These are phyloP conservation scores for Danio albolineatus DNA, from an alignment of 2,797 vertebrate species.

Conservation along the genomic window DNA sequence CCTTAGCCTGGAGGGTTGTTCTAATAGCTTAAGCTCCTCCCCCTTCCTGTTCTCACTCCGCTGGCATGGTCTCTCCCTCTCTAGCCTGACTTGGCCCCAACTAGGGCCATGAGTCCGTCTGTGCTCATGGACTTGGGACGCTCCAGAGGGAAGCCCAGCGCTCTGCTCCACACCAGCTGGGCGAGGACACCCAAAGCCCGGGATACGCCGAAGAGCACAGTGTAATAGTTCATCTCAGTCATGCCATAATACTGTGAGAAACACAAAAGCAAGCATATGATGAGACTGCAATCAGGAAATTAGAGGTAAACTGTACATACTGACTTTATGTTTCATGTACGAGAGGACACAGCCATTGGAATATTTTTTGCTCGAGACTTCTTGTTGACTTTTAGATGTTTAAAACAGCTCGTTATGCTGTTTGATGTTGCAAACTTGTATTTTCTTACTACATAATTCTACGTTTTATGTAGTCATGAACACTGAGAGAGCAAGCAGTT, in stretches of 20 bases:
- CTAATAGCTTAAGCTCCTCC: conserved; percentile 56
- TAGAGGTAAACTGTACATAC: too few species aligned
- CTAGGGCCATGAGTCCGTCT: conserved; percentile 90
- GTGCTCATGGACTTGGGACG: conserved; percentile 98
- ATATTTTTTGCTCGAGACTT: too few species aligned
- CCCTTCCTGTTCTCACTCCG: conserved; percentile 44
- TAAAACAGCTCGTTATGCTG: too few species aligned
- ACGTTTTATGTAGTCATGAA: too few species aligned
- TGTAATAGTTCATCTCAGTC: conserved; percentile 99
- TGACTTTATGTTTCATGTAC: too few species aligned
- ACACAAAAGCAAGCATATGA: conserved; percentile 30
- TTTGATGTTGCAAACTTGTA: too few species aligned
- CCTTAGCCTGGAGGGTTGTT: conserved; percentile 62
- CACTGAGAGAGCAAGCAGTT: too few species aligned
- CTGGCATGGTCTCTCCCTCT: conserved; percentile 52
- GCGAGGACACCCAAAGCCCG: conserved; percentile 91
- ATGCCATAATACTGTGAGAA: conserved; percentile 90
- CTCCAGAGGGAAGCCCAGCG: conserved; percentile 93
- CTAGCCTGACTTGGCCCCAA: conserved; percentile 90
- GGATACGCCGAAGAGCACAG: conserved; percentile 95
- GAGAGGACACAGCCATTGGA: too few species aligned
- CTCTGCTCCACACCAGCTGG: conserved; percentile 95
- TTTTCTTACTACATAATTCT: too few species aligned
- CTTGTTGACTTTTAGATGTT: too few species aligned
- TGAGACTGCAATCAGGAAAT: background rate